These are phyloP conservation scores for Fragum whitleyi DNA, from an alignment of 2,888 invertebrate genomes.

Conservation along the genomic window DNA sequence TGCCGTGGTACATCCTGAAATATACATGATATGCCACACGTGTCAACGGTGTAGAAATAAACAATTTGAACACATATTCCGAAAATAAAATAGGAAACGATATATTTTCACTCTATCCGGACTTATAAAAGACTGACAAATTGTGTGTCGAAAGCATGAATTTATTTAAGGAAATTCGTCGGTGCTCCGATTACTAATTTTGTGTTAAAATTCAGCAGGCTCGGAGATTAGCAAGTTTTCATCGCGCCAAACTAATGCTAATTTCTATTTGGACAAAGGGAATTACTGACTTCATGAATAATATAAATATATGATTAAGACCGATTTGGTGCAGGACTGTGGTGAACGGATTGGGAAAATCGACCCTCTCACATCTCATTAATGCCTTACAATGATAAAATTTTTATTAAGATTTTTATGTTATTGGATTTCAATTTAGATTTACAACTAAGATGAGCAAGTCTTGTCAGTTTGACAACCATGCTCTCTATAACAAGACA, in stretches of 20 bases:
- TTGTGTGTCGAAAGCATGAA: conserved; percentile 68
- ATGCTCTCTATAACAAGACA: too few species aligned
- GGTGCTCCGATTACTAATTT: conserved; percentile 73
- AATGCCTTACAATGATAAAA: conserved; percentile 9
- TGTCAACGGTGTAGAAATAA: not conserved
- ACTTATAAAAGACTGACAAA: conserved; percentile 70
- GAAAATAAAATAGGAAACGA: not conserved
- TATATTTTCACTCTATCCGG: conserved; percentile 38
- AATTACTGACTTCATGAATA: conserved; percentile 75
- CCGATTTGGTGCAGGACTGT: conserved; percentile 55
- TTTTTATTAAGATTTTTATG: conserved; percentile 27
- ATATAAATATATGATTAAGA: conserved; percentile 76
- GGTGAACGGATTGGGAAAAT: conserved; percentile 54
- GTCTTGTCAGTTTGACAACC: not conserved
- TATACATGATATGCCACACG: not conserved
- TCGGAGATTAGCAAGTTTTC: conserved; percentile 71
- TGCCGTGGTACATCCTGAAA: not conserved
- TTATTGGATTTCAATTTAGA: conserved; percentile 5
- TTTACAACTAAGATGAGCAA: not conserved
- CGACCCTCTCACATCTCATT: conserved; percentile 27
- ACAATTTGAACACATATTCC: not conserved
- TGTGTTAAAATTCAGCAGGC: conserved; percentile 76
- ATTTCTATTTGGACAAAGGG: conserved; percentile 76
- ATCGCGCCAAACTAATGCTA: conserved; percentile 73
- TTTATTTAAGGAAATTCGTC: conserved; percentile 70